Base-by-base conservation (phyloP, 2,888 invertebrate genomes). In the Eupeodes latifasciatus region DNA sequence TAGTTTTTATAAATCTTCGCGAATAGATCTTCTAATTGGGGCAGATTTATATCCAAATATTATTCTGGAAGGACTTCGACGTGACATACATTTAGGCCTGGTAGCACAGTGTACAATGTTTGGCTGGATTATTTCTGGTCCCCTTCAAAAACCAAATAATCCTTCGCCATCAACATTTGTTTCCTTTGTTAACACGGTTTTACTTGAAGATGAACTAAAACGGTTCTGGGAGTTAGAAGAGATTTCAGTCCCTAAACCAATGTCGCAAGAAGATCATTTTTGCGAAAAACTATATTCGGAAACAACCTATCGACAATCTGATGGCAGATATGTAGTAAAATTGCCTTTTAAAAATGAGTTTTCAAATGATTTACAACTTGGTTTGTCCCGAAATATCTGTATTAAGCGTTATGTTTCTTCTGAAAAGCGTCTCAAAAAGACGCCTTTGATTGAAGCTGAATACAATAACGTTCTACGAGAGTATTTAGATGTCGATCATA, bases 221-320 rank as follows among this genome's bases (percentile, higher is more conserved):
- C 55, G 55, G 3, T 76, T 66, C 12, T 76, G 76, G 76, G 57
- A 77, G 5, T 9, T 77, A 2, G 77, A 77, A 77, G 67, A 77
- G 34, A 51, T 77, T 47, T 16, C 49, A 5, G 4, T 9, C 3
- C 19, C 49, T 34, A 19, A 27, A 14, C 40, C 10, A 7, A 10
- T 51, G 12, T 40, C 59, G 9, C 27, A n/a, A 27, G 59, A 59
- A 36, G 51, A 75, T 11, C 11, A 1, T 6, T 75, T 40, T 40
- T 75, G 53, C 40, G 62, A 62, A 12, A 12, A 51, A 1, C 10
- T 75, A 5, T 62, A 27, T n/a, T 49, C 51, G 5, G 19, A 75
- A 53, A 12, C 75, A 2, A 62, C 75, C 7, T 62, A 51, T 19
- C 62, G 62, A 49, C 12, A 64, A 12, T 1, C 47, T n/a, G 57